Conservation (phyloP, 2,797 vertebrate species). For the Sebastes melanostomus region DNA sequence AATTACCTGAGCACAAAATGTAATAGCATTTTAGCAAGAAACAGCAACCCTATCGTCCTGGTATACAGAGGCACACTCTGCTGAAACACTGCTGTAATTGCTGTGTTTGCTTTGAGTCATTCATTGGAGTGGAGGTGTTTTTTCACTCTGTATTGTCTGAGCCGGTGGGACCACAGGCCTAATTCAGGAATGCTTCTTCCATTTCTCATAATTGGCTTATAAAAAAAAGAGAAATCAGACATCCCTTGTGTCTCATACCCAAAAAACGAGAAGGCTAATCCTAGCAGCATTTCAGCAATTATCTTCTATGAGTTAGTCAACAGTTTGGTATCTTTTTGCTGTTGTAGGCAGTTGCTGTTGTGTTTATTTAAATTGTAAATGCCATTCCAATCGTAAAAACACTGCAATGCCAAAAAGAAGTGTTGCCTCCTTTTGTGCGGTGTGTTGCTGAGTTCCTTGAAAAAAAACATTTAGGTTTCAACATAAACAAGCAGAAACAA, state of each 20-base stretch:
- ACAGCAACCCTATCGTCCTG: slow-evolving; percentile 8
- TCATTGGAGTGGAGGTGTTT: neutral
- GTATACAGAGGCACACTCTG: neutral
- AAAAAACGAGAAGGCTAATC: neutral
- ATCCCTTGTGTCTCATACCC: neutral
- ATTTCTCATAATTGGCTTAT: slow-evolving; percentile 31
- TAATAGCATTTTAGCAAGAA: slow-evolving; percentile 43
- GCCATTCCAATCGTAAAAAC: neutral
- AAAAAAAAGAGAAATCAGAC: slow-evolving; percentile 21
- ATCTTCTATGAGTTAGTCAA: neutral
- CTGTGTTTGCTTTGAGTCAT: slow-evolving; percentile 17
- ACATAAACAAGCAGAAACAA: neutral
- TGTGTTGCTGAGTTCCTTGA: neutral
- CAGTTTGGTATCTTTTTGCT: neutral
- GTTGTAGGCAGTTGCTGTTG: neutral
- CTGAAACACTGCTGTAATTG: slow-evolving; percentile 11
- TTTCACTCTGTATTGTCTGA: slow-evolving; percentile 1
- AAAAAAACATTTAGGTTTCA: neutral
- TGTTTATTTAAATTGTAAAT: slow-evolving; percentile 1
- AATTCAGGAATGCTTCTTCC: slow-evolving; percentile 6
- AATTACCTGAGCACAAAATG: slow-evolving; percentile 44
- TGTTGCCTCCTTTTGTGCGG: neutral
- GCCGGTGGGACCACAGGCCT: neutral
- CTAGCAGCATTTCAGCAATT: neutral
- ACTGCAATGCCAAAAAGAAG: neutral